Evolutionary conservation across 2,888 invertebrate genomes (phyloP), one percentile per base, ranked within the genome.

Genomic region (Brachylomia viminalis): DNA sequence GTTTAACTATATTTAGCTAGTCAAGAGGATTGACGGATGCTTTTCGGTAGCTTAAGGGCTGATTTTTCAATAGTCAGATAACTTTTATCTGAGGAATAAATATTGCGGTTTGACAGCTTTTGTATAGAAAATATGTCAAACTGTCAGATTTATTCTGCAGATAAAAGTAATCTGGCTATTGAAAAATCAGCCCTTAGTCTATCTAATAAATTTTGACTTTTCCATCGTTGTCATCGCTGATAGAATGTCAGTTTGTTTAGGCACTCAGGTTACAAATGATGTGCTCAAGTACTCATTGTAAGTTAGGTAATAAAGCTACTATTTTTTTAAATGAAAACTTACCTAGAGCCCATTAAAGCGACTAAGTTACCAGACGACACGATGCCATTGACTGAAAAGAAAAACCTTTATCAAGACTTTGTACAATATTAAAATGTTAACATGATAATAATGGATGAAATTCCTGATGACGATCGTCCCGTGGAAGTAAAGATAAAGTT

Each of bases 281-380:
- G n/a, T n/a, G 20, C n/a, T n/a, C n/a, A n/a, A 38, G 6, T 38
- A 38, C 5, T 38, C 38, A 38, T 42, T 42, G 2, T n/a, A 64
- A 11, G 7, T 45, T 65, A 20, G 15, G 56, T 56, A 71, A n/a
- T n/a, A n/a, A 0, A 70, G 11, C 4, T 17, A 10, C 5, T 33
- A 8, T 23, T 47, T 30, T 33, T n/a, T 6, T 3, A 8, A 38
- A 27, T 20, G 0, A 2, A 5, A 45, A 75, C 91, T 93, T 95
- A 97, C 98, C 98, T 98, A 83, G 97, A 97, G 61, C 98, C 98
- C 97, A 98, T 97, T 86, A 98, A 97, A n/a, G 98, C 98, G 84
- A 98, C 97, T 85, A 98, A 95, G 89, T 97, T 97, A 65, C 98
- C 98, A 17, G 98, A 97, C 77, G 97, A 96, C 47, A 97, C 97